Evolutionary conservation across 2,113 vertebrate genomes (phyloP), one percentile per base, ranked within the genome.

Genomic region (Climacteris rufus): DNA sequence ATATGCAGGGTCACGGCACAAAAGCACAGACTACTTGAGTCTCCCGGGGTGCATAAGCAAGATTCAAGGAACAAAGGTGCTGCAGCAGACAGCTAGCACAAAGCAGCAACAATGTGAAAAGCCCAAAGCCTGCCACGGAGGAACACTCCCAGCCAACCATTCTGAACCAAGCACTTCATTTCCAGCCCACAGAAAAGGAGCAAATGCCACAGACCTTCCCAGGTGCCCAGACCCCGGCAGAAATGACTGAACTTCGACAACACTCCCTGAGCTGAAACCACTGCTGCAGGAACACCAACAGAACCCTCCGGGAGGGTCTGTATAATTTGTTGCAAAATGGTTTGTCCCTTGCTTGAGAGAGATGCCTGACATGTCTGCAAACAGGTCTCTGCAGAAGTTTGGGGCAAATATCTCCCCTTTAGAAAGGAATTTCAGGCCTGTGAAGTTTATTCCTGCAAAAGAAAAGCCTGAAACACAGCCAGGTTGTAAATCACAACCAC

Each of bases 351-450:
- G 15, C 64, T 8, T n/a, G 30, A 53, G 16, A 37, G 24, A 71
- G 28, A 63, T 5, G 1, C 0, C 0, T 4, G 13, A 33, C 18
- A 35, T 0, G 8, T 3, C 60, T 40, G 39, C 39, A 47, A 28
- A 75, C 24, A 35, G 19, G 21, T 61, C 66, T 64, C 33, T 2
- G 1, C 31, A 53, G 9, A 57, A 17, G 30, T 30, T 1, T 22
- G 20, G 47, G 53, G 76, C 18, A 25, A 63, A 15, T 27, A 37
- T 25, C 49, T 59, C 19, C 31, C 25, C 45, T 7, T 33, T 12
- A 33, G 16, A 61, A 31, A 30, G 25, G 53, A 54, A 71, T 64
- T 76, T 60, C 47, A 59, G 68, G 25, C 60, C 49, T n/a, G 6
- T 31, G 61, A 60, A 23, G 60, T 88, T n/a, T 25, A 59, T 3